Conservation (phyloP, 2,113 vertebrate species). For the Pterocles gutturalis region DNA sequence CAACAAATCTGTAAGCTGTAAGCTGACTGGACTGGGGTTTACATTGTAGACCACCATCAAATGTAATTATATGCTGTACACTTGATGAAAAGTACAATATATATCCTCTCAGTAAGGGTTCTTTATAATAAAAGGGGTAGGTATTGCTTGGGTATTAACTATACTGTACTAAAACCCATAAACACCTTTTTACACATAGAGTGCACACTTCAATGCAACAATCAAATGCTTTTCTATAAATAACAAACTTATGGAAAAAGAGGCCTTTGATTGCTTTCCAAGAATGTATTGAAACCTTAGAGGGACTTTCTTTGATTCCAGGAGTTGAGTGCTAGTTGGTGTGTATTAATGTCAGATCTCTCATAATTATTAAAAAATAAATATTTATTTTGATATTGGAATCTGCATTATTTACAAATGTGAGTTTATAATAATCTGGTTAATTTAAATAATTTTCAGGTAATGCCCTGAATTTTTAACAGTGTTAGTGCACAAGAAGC, state of each 20-base stretch:
- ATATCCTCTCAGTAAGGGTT: conserved; percentile 72
- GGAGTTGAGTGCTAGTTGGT: neutral
- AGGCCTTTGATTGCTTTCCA: conserved; percentile 77
- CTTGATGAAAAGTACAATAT: conserved; percentile 65
- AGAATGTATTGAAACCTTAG: conserved; percentile 70
- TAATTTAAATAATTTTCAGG: neutral
- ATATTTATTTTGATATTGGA: neutral
- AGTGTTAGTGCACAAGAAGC: neutral
- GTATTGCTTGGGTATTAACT: conserved; percentile 80
- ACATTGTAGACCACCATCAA: conserved; percentile 74
- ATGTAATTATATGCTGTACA: conserved; percentile 59
- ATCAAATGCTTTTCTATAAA: conserved; percentile 81
- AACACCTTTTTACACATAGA: conserved; percentile 82
- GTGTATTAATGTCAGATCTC: neutral
- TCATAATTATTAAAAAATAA: neutral
- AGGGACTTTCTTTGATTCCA: conserved; percentile 37
- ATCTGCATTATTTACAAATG: neutral
- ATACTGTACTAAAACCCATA: conserved; percentile 82
- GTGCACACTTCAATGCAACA: conserved; percentile 78
- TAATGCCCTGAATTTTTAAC: neutral
- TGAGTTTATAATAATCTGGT: neutral
- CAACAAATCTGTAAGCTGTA: conserved; percentile 31
- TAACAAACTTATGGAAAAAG: conserved; percentile 76
- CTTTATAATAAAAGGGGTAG: conserved; percentile 74
- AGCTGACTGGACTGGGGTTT: neutral